Conservation (phyloP, 2,888 invertebrate genomes). For the Eupeodes latifasciatus region DNA sequence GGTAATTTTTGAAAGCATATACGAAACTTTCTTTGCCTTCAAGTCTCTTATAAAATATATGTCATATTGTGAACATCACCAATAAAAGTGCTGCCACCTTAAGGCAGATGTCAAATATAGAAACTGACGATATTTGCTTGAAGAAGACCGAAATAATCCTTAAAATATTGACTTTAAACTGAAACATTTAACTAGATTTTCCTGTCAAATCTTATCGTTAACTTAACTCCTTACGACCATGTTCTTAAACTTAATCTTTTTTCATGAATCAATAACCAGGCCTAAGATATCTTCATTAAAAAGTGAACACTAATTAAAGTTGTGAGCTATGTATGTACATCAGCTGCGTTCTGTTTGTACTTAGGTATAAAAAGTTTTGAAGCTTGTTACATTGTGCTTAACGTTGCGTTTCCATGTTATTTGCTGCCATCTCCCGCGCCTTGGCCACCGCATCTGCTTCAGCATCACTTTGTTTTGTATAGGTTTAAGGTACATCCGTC, state of each 20-base stretch:
- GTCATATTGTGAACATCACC: too few relatives aligned
- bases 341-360: background rate
- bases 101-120: too few relatives aligned
- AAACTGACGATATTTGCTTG: too few relatives aligned
- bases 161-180: too few relatives aligned
- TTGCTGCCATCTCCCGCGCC: background rate
- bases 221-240: background rate
- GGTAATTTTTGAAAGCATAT: too few relatives aligned
- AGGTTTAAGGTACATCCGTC: too few relatives aligned
- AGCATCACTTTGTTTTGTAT: background rate
- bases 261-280: background rate
- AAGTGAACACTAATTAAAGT: slow-evolving; percentile 54
- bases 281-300: background rate
- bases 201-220: background rate
- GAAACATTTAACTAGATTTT: background rate
- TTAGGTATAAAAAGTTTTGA: slow-evolving; percentile 33
- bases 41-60: too few relatives aligned
- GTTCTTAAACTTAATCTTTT: background rate
- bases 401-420: slow-evolving; percentile 24
- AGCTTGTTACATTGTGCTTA: slow-evolving; percentile 53
- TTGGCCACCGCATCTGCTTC: background rate
- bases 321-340: slow-evolving; percentile 48
- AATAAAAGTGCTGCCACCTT: too few relatives aligned
- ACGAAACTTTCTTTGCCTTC: too few relatives aligned
- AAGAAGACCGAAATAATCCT: too few relatives aligned